A percentile compares a stretch with the other conserved stretches of the same genome.
phyloP scores from a whole-genome alignment of 2,113 vertebrate species.

The Petromus typicus region DNA sequence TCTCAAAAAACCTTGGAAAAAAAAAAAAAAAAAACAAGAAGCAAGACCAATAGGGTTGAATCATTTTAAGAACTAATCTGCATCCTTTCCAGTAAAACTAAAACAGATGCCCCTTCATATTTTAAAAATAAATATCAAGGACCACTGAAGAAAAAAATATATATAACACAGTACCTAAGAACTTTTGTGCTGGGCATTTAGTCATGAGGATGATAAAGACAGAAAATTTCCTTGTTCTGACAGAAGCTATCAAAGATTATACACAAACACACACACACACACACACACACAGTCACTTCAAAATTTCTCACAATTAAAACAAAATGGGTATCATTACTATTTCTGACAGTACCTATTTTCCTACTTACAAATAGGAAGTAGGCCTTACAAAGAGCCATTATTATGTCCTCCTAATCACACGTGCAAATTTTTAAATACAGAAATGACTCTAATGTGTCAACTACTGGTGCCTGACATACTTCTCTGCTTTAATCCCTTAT shows the following conservation, averaged over 20 bases:
- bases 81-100: constrained; percentile 3
- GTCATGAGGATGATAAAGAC: neutral
- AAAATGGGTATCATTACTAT: neutral
- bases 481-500: neutral
- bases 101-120: neutral
- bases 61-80: constrained; percentile 8
- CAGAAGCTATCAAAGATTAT: neutral
- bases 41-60: neutral
- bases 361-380: neutral
- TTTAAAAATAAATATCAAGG: constrained; percentile 47
- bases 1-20: no score
- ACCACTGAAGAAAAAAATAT: neutral
- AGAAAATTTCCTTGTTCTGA: neutral
- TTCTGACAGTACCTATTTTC: constrained; percentile 7
- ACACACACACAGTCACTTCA: neutral
- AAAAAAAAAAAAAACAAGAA: no score
- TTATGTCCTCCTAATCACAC: constrained; percentile 11
- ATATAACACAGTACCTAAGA: neutral
- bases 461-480: neutral
- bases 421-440: neutral
- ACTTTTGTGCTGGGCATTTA: neutral
- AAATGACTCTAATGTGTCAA: neutral
- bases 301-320: constrained; percentile 10
- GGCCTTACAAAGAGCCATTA: constrained; percentile 30
- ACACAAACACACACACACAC: neutral